Evolutionary conservation across 2,113 vertebrate species (phyloP).

Genomic region (Heliornis fulica): DNA sequence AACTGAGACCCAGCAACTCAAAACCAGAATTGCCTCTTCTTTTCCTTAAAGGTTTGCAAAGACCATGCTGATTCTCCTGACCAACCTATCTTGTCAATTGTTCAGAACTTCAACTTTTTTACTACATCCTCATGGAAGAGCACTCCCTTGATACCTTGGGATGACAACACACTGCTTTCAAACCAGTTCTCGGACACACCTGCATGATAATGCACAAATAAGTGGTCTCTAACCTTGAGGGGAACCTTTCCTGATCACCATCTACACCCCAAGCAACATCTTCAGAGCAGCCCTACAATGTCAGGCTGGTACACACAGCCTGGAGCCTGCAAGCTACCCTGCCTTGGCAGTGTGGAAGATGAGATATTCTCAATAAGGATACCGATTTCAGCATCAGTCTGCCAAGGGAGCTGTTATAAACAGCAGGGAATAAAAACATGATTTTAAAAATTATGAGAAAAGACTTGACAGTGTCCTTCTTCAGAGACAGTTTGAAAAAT

Average conservation of each 20-base stretch:
- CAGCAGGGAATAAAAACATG: slow-evolving; percentile 43
- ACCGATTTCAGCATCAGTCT: slow-evolving; percentile 28
- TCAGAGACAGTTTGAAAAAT: slow-evolving; percentile 61
- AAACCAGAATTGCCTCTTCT: neutral
- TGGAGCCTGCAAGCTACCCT: neutral
- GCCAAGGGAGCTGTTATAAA: slow-evolving; percentile 35
- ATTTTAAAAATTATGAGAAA: slow-evolving; percentile 61
- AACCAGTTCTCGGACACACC: neutral
- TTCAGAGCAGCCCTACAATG: neutral
- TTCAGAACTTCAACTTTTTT: neutral
- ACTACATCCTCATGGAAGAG: neutral
- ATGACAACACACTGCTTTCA: neutral
- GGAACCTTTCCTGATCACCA: neutral
- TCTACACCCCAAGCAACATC: neutral
- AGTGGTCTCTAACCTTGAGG: neutral
- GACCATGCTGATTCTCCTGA: fast-evolving
- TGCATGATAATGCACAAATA: neutral
- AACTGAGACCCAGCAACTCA: neutral
- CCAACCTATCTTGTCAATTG: neutral
- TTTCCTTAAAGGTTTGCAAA: neutral
- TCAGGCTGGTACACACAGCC: neutral
- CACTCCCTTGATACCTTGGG: neutral
- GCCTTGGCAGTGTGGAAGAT: neutral
- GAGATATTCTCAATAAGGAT: slow-evolving; percentile 12
- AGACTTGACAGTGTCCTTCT: slow-evolving; percentile 57